These are phyloP conservation scores for Chaetorhynchus papuensis DNA, from an alignment of 2,113 vertebrate genomes.

Conservation along the genomic window DNA sequence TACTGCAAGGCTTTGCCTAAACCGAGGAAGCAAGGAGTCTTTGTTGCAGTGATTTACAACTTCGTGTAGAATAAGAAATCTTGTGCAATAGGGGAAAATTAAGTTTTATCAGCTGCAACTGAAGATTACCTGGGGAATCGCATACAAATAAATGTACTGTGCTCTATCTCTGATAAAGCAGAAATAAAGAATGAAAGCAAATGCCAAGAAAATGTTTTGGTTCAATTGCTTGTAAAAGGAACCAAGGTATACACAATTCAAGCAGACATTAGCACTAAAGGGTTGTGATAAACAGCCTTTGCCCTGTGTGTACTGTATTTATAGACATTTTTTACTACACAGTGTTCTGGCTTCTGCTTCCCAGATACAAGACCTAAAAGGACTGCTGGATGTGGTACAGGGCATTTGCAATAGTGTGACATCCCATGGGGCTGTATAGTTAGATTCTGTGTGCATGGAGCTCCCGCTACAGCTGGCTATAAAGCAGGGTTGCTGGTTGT, in stretches of 20 bases:
- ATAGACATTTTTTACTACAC: neutral
- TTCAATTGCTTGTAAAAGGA: constrained; percentile 32
- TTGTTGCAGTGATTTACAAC: constrained; percentile 34
- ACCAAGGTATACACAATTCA: neutral
- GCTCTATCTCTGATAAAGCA: neutral
- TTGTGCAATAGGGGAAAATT: constrained; percentile 37
- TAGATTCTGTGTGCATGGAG: neutral
- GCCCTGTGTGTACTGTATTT: neutral
- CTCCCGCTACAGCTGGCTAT: neutral
- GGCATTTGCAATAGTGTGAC: neutral
- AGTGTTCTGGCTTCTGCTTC: neutral
- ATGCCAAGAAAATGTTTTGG: constrained; percentile 25
- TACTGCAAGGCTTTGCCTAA: neutral
- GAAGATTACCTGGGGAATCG: neutral
- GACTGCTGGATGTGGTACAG: neutral
- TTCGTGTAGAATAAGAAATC: constrained; percentile 25
- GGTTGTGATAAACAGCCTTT: constrained; percentile 18
- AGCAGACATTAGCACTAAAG: neutral
- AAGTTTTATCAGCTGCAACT: constrained; percentile 38
- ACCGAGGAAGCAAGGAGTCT: neutral
- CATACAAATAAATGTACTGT: constrained; percentile 26
- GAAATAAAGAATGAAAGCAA: constrained; percentile 43
- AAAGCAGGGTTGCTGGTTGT: neutral
- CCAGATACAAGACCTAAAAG: neutral
- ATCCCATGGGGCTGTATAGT: neutral